Percentiles rank a stretch among this genome's conserved stretches.
Evolutionary conservation across 2,797 vertebrate genomes (phyloP).

Genomic region (Rhincodon typus): DNA sequence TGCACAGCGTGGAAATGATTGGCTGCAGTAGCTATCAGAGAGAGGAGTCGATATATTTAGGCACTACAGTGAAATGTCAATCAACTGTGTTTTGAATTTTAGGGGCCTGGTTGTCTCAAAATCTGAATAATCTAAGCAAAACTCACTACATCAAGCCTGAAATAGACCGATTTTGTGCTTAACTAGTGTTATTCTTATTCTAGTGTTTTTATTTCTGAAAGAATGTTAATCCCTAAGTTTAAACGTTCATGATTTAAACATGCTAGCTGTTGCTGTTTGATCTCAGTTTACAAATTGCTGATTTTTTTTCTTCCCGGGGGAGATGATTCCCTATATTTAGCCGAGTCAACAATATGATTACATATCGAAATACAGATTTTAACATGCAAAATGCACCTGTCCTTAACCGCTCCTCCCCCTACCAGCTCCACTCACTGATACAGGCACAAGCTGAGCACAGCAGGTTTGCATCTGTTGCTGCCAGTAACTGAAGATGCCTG

Average conservation of each 20-base stretch:
- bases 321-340: slow-evolving; percentile 5
- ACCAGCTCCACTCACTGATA: not conserved
- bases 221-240: not conserved
- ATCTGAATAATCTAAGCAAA: not conserved
- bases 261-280: not conserved
- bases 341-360: not conserved
- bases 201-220: not conserved
- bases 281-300: not conserved
- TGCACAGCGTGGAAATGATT: not conserved
- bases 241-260: not conserved
- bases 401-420: not conserved
- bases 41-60: not conserved
- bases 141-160: too few relatives aligned
- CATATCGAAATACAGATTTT: slow-evolving; percentile 25
- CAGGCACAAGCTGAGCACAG: not conserved
- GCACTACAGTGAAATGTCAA: not conserved
- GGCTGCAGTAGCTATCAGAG: not conserved
- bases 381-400: slow-evolving; percentile 30
- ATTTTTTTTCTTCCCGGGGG: not conserved
- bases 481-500: not conserved
- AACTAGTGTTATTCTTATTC: not conserved
- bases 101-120: not conserved
- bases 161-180: not conserved
- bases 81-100: not conserved
- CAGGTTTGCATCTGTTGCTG: slow-evolving; percentile 24